Evolutionary conservation across 2,113 vertebrate species (phyloP), one percentile per base, ranked within the genome.

Genomic region (Trochalopteron elliotii): DNA sequence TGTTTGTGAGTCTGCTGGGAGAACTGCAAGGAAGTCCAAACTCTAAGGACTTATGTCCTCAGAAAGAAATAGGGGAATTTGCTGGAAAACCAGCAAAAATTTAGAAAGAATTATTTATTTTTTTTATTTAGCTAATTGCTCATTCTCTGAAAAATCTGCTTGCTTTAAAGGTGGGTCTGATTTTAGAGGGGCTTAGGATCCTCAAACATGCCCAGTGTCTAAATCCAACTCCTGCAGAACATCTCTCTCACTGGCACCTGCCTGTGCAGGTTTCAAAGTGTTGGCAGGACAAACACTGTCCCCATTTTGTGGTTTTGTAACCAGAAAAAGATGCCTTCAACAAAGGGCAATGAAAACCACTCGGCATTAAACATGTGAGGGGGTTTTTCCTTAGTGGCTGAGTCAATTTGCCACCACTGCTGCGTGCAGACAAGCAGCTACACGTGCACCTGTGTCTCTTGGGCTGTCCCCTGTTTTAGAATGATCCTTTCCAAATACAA

Each of bases 131-230:
- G 5, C n/a, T 70, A 28, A 50, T 23, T 49, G n/a, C 15, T 53
- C 16, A 5, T 87, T 75, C 5, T 70, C 35, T 82, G 47, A 78
- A 75, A 69, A 63, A 61, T 31, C 47, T 68, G 11, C 18, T 39
- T 74, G 47, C n/a, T 87, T 82, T 40, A 84, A 82, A 89, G 24
- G 15, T 42, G 30, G 9, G 10, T 14, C 44, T 69, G 44, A 56
- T 83, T 85, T 84, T 64, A 53, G 74, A 64, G 63, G 45, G 18
- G 25, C 23, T 91, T 14, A 37, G 9, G 37, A 45, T 45, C 45
- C 28, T 2, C 71, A 49, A 74, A 63, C 55, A 30, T 9, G 21
- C 1, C 25, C 25, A n/a, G 14, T 0, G 2, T 6, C 72, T 67
- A 69, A 40, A 47, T 31, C 52, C 31, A 68, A 25, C 69, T 77